Base-by-base conservation (phyloP, 2,797 vertebrate genomes). In the Sebastes oblongus region DNA sequence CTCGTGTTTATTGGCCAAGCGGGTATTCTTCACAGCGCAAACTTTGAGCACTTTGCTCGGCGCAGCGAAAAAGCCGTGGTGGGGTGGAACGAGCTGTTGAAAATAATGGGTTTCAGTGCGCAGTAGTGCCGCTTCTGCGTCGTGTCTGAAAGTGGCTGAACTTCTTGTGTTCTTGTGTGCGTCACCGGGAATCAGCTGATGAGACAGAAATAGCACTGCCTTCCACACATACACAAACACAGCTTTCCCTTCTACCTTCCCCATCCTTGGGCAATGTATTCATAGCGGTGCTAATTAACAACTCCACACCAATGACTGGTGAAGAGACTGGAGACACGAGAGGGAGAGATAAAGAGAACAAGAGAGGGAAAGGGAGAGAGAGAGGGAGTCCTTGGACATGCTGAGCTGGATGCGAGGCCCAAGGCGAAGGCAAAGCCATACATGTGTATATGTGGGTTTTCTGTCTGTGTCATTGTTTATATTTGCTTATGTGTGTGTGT, bases 251-350 rank as follows among this genome's bases (percentile, higher is more conserved):
- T 34, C 39, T 42, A 24, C 62, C 68, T 66, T 85, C 74, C 71
- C 69, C 75, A 75, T 89, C 84, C 77, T 82, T 81, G 84, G 92
- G 78, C 81, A 32, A 34, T 92, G 91, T 94, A 93, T 92, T 96
- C 91, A 93, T 94, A 83, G 92, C 84, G 46, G 36, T 88, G 88
- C 86, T 95, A 95, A 96, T 95, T 95, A 87, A 83, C 91, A 88
- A 88, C 70, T 92, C 90, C 88, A 86, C 93, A 86, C 78, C 85
- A 86, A 66, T 10, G 46, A 84, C 80, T 75, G 85, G 70, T 76
- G 82, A 75, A 72, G 80, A 78, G 66, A 72, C 75, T 10, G 61
- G 76, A 69, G 74, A 78, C 52, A 32, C 71, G 66, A 65, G 73
- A 61, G 73, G 56, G 61, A 77, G 78, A 39, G 72, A 83, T 74